phyloP scores from a whole-genome alignment of 2,113 vertebrate genomes.

The Romanogobio albipinnatus region DNA sequence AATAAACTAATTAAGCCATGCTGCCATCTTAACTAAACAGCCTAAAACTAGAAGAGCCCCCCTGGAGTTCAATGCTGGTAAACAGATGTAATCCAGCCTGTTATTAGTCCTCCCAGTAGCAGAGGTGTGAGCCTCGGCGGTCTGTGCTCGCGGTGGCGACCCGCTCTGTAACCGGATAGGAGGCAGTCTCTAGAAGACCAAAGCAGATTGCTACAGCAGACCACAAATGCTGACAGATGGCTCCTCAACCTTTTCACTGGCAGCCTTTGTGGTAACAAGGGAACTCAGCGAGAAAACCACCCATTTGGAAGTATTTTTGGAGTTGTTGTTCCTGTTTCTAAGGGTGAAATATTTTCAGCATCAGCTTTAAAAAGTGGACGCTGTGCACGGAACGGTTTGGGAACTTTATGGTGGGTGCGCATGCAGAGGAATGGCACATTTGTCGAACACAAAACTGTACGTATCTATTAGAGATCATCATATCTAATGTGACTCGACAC shows the following conservation, averaged over 20 bases:
- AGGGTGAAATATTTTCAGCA: slow-evolving; percentile 51
- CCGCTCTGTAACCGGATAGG: slow-evolving; percentile 22
- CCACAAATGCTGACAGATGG: slow-evolving; percentile 80
- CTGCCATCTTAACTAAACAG: slow-evolving; percentile 34
- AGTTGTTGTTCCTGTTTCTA: slow-evolving; percentile 56
- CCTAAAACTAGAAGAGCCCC: slow-evolving; percentile 25
- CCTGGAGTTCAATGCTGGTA: slow-evolving; percentile 14
- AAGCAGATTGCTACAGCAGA: slow-evolving; percentile 72
- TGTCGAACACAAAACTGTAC: background rate
- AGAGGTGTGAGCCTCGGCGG: slow-evolving; percentile 17
- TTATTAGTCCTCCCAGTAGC: slow-evolving; percentile 30
- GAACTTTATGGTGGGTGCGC: background rate
- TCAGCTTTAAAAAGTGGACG: slow-evolving; percentile 7
- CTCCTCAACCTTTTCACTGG: slow-evolving; percentile 71
- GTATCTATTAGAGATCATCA: slow-evolving; percentile 23
- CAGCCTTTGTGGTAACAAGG: slow-evolving; percentile 70
- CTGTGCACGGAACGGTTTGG: background rate
- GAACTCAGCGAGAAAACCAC: slow-evolving; percentile 69
- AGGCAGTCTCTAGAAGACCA: slow-evolving; percentile 68
- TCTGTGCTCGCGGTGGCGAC: background rate
- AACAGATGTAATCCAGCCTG: slow-evolving; percentile 31
- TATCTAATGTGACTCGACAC: slow-evolving; percentile 36
- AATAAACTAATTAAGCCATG: slow-evolving; percentile 38
- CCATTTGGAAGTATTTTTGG: slow-evolving; percentile 63
- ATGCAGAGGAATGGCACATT: background rate